Evolutionary conservation across 2,113 vertebrate species (phyloP).

Genomic region (Mastomys coucha): DNA sequence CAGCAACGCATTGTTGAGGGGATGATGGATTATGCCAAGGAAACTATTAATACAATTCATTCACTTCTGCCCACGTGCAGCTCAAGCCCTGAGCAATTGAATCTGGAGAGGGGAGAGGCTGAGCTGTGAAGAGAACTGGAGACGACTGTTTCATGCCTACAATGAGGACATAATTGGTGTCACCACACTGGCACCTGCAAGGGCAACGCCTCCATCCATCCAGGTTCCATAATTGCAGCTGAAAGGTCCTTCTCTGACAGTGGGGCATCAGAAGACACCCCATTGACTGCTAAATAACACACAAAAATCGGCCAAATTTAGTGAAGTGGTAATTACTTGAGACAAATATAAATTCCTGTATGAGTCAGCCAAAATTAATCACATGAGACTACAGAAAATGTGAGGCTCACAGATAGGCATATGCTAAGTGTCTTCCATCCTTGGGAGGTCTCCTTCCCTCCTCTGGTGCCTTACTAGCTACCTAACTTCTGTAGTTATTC

Average conservation of each 20-base stretch:
- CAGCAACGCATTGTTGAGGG: slow-evolving; percentile 89
- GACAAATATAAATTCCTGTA: neutral
- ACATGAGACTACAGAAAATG: neutral
- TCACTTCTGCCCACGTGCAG: slow-evolving; percentile 82
- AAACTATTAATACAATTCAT: slow-evolving; percentile 89
- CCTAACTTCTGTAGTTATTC: neutral
- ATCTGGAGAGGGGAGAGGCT: slow-evolving; percentile 65
- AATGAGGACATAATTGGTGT: slow-evolving; percentile 59
- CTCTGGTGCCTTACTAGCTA: neutral
- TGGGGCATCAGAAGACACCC: neutral
- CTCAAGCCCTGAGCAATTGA: slow-evolving; percentile 74
- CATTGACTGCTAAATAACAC: neutral
- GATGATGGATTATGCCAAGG: slow-evolving; percentile 90
- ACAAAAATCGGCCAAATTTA: neutral
- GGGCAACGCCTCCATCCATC: slow-evolving; percentile 42
- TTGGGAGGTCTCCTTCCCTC: neutral
- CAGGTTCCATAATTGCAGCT: neutral
- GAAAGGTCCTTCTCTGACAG: no score
- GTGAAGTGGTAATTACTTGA: neutral
- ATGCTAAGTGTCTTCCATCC: neutral
- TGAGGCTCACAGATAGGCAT: rapidly evolving
- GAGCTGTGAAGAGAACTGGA: slow-evolving; percentile 3
- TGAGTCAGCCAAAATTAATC: neutral
- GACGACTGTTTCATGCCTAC: neutral
- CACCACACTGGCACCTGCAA: neutral